A percentile compares a stretch with the other conserved stretches of the same genome.
Evolutionary conservation across 2,113 vertebrate species (phyloP).

Genomic region (Tinamus guttatus): DNA sequence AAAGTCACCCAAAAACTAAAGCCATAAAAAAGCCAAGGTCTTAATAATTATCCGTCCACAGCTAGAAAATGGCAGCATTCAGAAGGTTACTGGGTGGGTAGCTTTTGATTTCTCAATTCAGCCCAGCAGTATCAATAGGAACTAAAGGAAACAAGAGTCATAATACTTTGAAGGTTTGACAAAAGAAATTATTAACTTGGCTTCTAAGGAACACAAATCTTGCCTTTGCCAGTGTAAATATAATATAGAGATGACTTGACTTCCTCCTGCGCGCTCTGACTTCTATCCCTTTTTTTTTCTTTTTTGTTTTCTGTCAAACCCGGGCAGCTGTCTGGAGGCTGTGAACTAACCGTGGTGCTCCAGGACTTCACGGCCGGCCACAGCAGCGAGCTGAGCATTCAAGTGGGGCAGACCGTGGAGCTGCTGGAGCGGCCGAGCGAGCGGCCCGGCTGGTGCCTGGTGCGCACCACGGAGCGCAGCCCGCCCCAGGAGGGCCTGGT

Average conservation of each 20-base stretch:
- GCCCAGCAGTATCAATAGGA: slow-evolving; percentile 27
- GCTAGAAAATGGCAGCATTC: not conserved
- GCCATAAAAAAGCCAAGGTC: not conserved
- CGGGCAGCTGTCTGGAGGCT: slow-evolving; percentile 93
- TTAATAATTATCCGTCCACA: not conserved
- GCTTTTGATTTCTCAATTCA: slow-evolving; percentile 11
- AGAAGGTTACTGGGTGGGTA: slow-evolving; percentile 9
- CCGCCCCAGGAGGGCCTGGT: slow-evolving; percentile 94
- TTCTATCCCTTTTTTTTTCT: not conserved
- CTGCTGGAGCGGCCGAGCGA: slow-evolving; percentile 92
- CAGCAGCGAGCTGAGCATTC: slow-evolving; percentile 90
- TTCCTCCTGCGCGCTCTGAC: slow-evolving; percentile 8
- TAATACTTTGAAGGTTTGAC: slow-evolving; percentile 40
- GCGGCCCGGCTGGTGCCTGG: slow-evolving; percentile 93
- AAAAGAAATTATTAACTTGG: slow-evolving; percentile 55
- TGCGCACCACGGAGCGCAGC: slow-evolving; percentile 90
- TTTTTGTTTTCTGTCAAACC: not conserved
- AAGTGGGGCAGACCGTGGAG: slow-evolving; percentile 96
- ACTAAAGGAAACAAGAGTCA: slow-evolving; percentile 27
- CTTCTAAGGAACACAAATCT: slow-evolving; percentile 16
- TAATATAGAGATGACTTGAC: slow-evolving; percentile 34
- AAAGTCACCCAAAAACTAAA: slow-evolving; percentile 23
- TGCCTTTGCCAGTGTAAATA: slow-evolving; percentile 62
- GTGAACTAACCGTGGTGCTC: slow-evolving; percentile 94
- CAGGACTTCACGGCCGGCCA: slow-evolving; percentile 93